Evolutionary conservation across 2,113 vertebrate species (phyloP).

Genomic region (Vidua macroura): DNA sequence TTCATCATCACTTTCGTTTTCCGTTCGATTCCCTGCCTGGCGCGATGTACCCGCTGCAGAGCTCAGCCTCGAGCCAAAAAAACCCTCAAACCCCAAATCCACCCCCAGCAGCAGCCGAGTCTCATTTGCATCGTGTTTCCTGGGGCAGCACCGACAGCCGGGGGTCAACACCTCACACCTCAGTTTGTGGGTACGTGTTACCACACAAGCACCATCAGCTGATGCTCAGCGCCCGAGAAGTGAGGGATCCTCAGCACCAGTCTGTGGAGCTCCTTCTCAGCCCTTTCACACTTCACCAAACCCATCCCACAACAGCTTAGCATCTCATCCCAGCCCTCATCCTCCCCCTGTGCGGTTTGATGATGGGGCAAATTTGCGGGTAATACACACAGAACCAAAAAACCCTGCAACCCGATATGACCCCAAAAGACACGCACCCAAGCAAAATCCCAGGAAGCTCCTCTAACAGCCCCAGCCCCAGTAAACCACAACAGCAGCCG

Average conservation of each 20-base stretch:
- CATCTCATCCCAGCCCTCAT: neutral
- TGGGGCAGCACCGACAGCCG: neutral
- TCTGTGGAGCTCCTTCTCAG: neutral
- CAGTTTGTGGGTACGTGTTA: accelerated
- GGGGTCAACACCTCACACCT: accelerated
- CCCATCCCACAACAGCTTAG: neutral
- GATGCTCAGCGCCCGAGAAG: neutral
- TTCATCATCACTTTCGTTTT: constrained; percentile 41
- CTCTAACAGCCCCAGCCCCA: neutral
- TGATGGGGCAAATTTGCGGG: neutral
- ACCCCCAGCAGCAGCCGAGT: neutral
- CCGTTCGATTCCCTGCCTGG: neutral
- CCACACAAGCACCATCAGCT: accelerated
- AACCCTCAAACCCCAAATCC: neutral
- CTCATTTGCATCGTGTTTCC: neutral
- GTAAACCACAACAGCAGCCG: too few relatives aligned
- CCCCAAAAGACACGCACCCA: accelerated
- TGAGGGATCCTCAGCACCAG: neutral
- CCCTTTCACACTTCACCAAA: too few relatives aligned
- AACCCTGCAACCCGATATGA: accelerated
- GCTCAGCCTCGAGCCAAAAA: neutral
- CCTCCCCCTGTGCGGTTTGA: accelerated
- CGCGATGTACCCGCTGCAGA: neutral
- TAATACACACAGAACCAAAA: neutral
- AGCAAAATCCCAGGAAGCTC: neutral